phyloP scores from a whole-genome alignment of 1,140 invertebrate species.

The Helicoverpa zea region DNA sequence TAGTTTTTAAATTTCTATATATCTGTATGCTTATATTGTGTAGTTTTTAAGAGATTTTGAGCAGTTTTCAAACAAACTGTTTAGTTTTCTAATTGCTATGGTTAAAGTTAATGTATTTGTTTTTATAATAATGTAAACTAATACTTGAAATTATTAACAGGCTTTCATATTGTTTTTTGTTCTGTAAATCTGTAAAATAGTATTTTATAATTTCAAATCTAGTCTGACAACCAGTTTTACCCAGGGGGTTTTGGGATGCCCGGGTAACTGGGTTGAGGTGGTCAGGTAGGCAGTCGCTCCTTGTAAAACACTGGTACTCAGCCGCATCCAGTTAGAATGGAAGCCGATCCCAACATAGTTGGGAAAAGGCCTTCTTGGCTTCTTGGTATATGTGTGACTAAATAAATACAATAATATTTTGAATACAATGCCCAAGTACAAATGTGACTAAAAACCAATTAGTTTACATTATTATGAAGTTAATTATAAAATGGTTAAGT shows the following conservation, averaged over 20 bases:
- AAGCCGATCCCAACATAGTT: too few relatives aligned
- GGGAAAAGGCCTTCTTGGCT: too few relatives aligned
- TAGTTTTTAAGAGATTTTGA: neutral
- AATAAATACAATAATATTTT: neutral
- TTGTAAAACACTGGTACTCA: too few relatives aligned
- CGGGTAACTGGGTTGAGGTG: too few relatives aligned
- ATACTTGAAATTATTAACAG: neutral
- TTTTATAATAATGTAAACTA: neutral
- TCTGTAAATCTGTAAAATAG: too few relatives aligned
- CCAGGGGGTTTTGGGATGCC: too few relatives aligned
- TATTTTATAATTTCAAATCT: too few relatives aligned
- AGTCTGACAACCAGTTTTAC: too few relatives aligned
- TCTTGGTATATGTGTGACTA: neutral
- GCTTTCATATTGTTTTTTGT: too few relatives aligned
- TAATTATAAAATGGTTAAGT: neutral
- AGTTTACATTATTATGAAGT: conserved; percentile 6
- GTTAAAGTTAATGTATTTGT: neutral
- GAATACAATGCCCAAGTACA: neutral
- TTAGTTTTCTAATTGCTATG: neutral
- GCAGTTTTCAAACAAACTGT: neutral
- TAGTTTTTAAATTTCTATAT: neutral
- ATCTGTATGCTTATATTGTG: neutral
- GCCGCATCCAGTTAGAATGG: too few relatives aligned
- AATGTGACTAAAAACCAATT: neutral
- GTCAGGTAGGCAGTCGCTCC: too few relatives aligned